phyloP scores from a whole-genome alignment of 2,888 invertebrate species.

The Cosmia trapezina region DNA sequence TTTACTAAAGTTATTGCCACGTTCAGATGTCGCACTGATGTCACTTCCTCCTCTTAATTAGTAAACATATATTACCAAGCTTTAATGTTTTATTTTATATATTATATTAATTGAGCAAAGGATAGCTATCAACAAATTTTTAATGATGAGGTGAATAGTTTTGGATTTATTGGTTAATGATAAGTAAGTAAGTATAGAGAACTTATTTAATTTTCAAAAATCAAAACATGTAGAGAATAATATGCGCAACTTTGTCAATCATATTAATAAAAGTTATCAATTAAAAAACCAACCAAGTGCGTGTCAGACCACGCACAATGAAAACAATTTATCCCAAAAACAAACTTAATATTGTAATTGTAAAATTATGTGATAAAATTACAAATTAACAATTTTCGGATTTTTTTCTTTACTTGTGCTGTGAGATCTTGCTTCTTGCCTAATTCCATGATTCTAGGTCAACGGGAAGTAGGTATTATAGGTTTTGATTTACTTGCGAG shows the following conservation, averaged over 20 bases:
- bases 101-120: conserved; percentile 26
- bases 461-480: too few relatives aligned
- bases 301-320: too few relatives aligned
- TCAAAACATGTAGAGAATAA: not conserved
- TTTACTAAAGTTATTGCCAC: conserved; percentile 62
- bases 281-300: too few relatives aligned
- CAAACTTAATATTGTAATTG: too few relatives aligned
- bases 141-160: not conserved
- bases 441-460: too few relatives aligned
- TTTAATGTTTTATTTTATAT: too few relatives aligned
- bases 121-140: conserved; percentile 14
- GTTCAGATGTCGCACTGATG: conserved; percentile 42
- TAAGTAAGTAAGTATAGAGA: not conserved
- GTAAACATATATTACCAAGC: conserved; percentile 32
- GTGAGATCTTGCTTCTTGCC: too few relatives aligned
- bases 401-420: too few relatives aligned
- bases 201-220: not conserved
- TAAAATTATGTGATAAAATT: too few relatives aligned
- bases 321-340: not conserved
- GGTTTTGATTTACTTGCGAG: too few relatives aligned
- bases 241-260: not conserved
- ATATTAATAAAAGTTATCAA: not conserved
- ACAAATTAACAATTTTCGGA: too few relatives aligned
- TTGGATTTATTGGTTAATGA: conserved; percentile 4
- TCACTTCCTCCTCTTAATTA: conserved; percentile 45